Percentiles rank a stretch among this genome's conserved stretches.
Conservation (phyloP, 2,888 invertebrate species). For the Argyresthia goedartella region DNA sequence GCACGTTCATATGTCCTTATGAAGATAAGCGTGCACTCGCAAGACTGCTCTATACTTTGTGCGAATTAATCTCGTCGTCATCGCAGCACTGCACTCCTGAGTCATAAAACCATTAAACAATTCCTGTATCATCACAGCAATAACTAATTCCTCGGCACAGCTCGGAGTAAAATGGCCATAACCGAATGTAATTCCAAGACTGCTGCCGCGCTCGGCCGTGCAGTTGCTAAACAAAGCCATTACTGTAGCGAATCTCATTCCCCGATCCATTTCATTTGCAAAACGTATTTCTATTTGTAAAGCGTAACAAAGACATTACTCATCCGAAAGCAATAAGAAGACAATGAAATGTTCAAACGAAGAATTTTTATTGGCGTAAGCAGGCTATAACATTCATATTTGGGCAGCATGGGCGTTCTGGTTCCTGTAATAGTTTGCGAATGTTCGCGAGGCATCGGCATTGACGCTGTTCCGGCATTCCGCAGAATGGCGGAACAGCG, state of each 20-base stretch:
- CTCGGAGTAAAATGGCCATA: no score
- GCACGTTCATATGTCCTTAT: not conserved
- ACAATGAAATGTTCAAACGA: slow-evolving; percentile 15
- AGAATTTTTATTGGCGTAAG: slow-evolving; percentile 35
- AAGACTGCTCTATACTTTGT: no score
- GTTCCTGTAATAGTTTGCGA: slow-evolving; percentile 36
- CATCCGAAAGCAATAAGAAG: slow-evolving; percentile 3
- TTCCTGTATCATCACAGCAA: no score
- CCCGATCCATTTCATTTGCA: not conserved
- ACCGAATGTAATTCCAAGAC: no score
- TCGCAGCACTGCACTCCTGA: no score
- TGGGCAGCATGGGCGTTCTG: slow-evolving; percentile 19
- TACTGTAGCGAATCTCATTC: no score
- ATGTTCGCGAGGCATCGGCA: slow-evolving; percentile 8
- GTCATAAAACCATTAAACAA: no score
- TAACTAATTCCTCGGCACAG: no score
- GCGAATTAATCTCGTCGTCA: no score
- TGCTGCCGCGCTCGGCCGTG: no score
- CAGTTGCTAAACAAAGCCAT: no score
- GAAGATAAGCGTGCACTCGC: not conserved
- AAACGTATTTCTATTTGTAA: not conserved
- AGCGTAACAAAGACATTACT: slow-evolving; percentile 1
- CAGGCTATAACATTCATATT: slow-evolving; percentile 25
- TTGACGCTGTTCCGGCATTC: slow-evolving; percentile 40
- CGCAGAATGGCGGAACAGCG: slow-evolving; percentile 26